These are phyloP conservation scores for Mesorhabditis belari DNA, from an alignment of 2,888 invertebrate species.

Conservation along the genomic window DNA sequence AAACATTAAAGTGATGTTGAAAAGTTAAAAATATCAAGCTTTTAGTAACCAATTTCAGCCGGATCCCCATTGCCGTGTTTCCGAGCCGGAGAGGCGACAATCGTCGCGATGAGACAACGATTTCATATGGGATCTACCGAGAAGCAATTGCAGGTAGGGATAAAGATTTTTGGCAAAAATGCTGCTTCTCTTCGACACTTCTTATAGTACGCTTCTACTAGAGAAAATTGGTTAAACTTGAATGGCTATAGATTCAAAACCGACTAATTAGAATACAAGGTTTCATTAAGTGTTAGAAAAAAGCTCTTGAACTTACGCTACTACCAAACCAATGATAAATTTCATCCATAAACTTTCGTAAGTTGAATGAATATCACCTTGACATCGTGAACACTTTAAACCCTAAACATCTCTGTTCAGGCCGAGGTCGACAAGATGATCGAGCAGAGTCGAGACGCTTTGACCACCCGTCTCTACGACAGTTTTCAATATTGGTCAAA, in stretches of 20 bases:
- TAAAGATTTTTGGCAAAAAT: no score
- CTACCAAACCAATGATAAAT: constrained; percentile 16
- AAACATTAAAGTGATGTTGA: no score
- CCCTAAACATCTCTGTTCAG: no score
- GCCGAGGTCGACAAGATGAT: constrained; percentile 79
- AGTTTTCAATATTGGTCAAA: constrained; percentile 75
- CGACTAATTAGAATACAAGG: no score
- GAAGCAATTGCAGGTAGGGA: constrained; percentile 74
- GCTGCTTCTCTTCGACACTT: no score
- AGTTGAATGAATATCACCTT: background rate
- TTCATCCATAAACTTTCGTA: constrained; percentile 7
- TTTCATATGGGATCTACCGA: constrained; percentile 70
- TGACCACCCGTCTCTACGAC: constrained; percentile 95
- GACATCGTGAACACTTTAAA: constrained; percentile 57
- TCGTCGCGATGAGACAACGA: constrained; percentile 81
- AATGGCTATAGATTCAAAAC: no score
- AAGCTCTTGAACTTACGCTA: no score
- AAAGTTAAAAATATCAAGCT: no score
- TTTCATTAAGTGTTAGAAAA: no score
- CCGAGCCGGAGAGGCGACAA: constrained; percentile 81
- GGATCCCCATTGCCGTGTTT: constrained; percentile 93
- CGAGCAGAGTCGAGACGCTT: constrained; percentile 84
- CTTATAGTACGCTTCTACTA: no score
- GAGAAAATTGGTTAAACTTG: no score
- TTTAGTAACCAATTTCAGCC: constrained; percentile 54